Evolutionary conservation across 92 coral and sea anemone genomes (phyloP), one percentile per base, ranked within the genome.

Genomic region (Phenganax stokvisi): DNA sequence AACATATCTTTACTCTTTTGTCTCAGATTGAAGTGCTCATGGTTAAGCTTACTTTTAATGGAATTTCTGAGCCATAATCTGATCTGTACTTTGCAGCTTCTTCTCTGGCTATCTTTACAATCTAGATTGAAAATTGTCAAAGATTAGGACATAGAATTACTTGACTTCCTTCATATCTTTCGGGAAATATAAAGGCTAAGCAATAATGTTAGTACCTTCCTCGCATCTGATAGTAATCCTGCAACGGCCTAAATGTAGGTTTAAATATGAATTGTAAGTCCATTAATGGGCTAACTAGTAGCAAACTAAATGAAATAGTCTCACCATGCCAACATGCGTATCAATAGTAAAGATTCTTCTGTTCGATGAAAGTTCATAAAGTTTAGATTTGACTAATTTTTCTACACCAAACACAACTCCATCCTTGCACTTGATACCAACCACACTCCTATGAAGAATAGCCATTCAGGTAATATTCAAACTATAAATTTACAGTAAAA

Each of bases 331-430:
- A 31, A 94, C 91, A 79, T 94, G 98, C 57, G 87, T 88, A 81
- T 94, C 98, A 79, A 94, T 92, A 57, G 92, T 97, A 79, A 94
- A 88, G 47, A 94, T 94, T 89, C 98, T 83, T 75, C 87, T 92
- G 85, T 94, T 94, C 55, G 98, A 93, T 56, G 96, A 91, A 84
- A 86, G 85, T 71, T 94, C 98, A 85, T 94, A 94, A 9, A 94
- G 83, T 81, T 94, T 94, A 31, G 98, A 94, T 60, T 90, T 87
- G 58, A 94, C 96, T 77, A 94, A 87, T 84, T 94, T 94, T 72
- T 94, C 98, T 27, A 94, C 98, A 66, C 98, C 98, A 92, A 94
- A 94, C 30, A 94, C 96, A 0, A 94, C 94, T 53, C 98, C 98
- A 85, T 94, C 97, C 68, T 92, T 94, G 54, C 98, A 93, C 71